These are phyloP conservation scores for Strix aluco DNA, from an alignment of 2,113 vertebrate genomes.

Conservation along the genomic window DNA sequence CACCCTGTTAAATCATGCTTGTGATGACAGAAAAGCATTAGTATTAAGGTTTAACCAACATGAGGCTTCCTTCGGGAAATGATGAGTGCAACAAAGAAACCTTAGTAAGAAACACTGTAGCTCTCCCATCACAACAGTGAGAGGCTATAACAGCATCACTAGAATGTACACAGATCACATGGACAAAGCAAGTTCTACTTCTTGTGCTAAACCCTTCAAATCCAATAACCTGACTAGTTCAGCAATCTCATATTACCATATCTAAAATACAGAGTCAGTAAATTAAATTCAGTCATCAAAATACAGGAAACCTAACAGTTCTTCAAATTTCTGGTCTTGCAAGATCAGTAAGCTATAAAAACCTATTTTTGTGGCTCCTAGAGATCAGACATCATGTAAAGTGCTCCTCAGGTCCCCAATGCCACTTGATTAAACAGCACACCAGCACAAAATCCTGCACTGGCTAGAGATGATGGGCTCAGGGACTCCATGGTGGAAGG, in stretches of 20 bases:
- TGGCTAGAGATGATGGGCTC: background rate
- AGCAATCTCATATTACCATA: background rate
- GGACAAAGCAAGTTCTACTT: background rate
- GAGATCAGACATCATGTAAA: background rate
- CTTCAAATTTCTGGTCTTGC: background rate
- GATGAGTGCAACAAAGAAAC: background rate
- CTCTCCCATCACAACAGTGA: background rate
- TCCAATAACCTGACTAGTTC: background rate
- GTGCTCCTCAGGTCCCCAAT: background rate
- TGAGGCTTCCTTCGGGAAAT: background rate
- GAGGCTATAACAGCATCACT: background rate
- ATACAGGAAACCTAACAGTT: background rate
- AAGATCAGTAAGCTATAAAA: background rate
- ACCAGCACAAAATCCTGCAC: background rate
- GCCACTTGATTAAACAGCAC: background rate
- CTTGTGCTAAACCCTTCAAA: conserved; percentile 3
- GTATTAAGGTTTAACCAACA: background rate
- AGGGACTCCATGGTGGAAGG: background rate
- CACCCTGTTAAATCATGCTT: background rate
- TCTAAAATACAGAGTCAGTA: background rate
- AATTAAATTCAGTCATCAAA: background rate
- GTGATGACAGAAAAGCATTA: background rate
- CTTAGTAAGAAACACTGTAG: background rate
- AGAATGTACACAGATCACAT: background rate
- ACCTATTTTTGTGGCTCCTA: background rate